Base-by-base conservation (phyloP, 2,113 vertebrate species). In the Saiga tatarica region DNA sequence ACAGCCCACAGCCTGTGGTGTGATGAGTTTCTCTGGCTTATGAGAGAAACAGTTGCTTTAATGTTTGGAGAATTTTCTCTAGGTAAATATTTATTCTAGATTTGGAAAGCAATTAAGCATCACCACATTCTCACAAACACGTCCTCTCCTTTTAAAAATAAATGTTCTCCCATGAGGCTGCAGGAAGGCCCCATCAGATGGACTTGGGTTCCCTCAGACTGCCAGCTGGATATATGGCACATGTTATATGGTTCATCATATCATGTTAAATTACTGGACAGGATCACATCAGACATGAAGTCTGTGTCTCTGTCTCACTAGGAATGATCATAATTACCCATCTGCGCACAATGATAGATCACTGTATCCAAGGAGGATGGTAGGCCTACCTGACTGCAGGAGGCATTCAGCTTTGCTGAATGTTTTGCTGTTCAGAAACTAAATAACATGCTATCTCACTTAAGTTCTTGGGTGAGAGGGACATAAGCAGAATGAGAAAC, bases 251-350 rank as follows among this genome's bases (percentile, higher is more conserved):
- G 25, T 90, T 57, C 88, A 96, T 53, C 82, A 17, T 7, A 55
- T 14, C 3, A 55, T n/a, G 28, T 95, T 97, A 98, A 94, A 33
- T 7, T 23, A 79, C 96, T 97, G 95, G 83, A 52, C 55, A 96
- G 30, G 97, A 62, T 96, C 25, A 14, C 1, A 95, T 42, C 86
- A 97, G 97, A 97, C 45, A 91, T 23, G 50, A 91, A 95, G 88
- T 36, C 89, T 64, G 21, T 95, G 94, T 97, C 97, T 96, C 95
- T 98, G 76, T 95, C 96, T 98, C 28, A 25, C 97, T 97, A 96
- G 84, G 88, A 84, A 36, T 30, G 16, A 78, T 91, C 60, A 88
- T 95, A 88, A 95, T 78, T 90, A 28, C 59, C 91, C n/a, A 28
- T 98, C 6, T 95, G 33, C 5, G 33, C 74, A n/a, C 83, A 30